A percentile compares a stretch with the other conserved stretches of the same genome.
Evolutionary conservation across 2,797 vertebrate species (phyloP).

Genomic region (Choloepus didactylus): DNA sequence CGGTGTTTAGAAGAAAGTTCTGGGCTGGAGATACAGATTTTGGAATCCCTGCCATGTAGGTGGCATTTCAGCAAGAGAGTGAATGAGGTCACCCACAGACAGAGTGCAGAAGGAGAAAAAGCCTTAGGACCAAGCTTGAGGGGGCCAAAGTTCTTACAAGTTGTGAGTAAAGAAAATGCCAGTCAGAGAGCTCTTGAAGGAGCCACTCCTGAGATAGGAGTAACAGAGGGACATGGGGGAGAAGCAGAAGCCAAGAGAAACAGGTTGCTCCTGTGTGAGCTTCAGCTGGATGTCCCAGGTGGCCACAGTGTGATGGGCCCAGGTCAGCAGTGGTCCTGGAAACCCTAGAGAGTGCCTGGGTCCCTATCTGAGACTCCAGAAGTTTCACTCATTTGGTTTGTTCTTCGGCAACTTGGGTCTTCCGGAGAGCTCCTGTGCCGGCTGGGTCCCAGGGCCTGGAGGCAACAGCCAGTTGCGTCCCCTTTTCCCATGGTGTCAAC

Average conservation of each 20-base stretch:
- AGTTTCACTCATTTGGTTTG: too few species aligned
- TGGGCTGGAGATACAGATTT: background rate
- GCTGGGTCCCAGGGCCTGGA: too few species aligned
- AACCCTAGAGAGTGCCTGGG: too few species aligned
- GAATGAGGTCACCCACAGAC: background rate
- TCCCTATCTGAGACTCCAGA: too few species aligned
- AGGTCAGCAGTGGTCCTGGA: too few species aligned
- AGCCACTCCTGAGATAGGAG: background rate
- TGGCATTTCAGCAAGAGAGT: background rate
- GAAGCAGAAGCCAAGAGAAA: background rate
- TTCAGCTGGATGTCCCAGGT: too few species aligned
- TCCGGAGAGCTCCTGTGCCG: too few species aligned
- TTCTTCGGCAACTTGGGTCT: too few species aligned
- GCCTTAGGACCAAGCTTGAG: background rate
- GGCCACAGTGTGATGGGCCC: too few species aligned
- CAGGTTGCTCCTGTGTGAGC: too few species aligned
- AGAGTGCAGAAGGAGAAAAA: background rate
- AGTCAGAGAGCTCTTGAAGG: background rate
- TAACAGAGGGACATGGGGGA: background rate
- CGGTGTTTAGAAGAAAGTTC: conserved; percentile 11
- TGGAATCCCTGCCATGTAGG: background rate
- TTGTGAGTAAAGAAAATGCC: background rate
- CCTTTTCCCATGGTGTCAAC: too few species aligned
- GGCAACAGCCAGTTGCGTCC: too few species aligned
- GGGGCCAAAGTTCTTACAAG: background rate